Conservation (phyloP, 1,140 invertebrate species). For the Danaus plexippus region DNA sequence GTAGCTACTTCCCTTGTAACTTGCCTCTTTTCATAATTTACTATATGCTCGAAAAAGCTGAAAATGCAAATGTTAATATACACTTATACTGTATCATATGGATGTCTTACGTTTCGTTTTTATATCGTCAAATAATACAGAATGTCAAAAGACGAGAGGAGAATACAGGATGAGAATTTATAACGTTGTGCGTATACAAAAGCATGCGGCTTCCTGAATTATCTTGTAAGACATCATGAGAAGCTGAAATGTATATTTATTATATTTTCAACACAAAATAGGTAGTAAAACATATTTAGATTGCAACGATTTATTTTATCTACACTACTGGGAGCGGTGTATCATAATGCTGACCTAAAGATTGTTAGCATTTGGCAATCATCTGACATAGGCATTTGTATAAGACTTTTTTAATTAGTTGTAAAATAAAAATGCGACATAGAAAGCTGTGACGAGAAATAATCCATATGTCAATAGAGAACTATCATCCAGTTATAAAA, state of each 20-base stretch:
- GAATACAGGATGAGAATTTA: slow-evolving; percentile 12
- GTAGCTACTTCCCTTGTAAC: neutral
- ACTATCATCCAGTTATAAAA: too few species aligned
- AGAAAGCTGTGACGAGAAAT: too few species aligned
- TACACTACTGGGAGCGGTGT: too few species aligned
- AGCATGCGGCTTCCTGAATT: slow-evolving; percentile 10
- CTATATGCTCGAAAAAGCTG: neutral
- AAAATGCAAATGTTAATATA: neutral
- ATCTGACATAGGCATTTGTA: too few species aligned
- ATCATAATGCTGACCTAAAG: too few species aligned
- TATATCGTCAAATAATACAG: slow-evolving; percentile 9
- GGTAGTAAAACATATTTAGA: neutral
- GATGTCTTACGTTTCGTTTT: slow-evolving; percentile 1
- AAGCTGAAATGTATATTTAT: slow-evolving; percentile 8
- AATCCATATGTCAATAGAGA: too few species aligned
- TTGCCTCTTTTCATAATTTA: slow-evolving; percentile 5
- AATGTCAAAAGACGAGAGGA: slow-evolving; percentile 10
- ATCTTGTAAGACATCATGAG: slow-evolving; percentile 6
- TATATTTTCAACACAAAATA: slow-evolving; percentile 4
- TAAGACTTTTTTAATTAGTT: too few species aligned
- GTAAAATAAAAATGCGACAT: too few species aligned
- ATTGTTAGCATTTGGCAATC: too few species aligned
- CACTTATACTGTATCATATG: slow-evolving; percentile 5
- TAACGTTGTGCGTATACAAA: slow-evolving; percentile 3
- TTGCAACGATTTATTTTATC: too few species aligned